Base-by-base conservation (phyloP, 2,888 invertebrate genomes). In the Ischnura elegans region DNA sequence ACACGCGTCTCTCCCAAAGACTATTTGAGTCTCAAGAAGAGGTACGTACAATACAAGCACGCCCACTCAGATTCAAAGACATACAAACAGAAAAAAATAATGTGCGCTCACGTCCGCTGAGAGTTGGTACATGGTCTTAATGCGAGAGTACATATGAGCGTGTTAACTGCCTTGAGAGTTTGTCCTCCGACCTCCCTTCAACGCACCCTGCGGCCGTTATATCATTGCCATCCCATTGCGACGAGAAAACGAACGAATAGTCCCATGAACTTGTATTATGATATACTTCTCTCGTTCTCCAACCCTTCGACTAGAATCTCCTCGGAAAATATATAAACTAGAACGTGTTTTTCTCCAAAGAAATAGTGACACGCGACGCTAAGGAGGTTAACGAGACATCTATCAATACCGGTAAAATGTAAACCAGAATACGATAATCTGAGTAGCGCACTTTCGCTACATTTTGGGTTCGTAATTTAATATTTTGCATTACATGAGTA, bases 151-250 rank as follows among this genome's bases (percentile, higher is more conserved):
- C n/a, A 61, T 76, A 76, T 76, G 36, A 10, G 76, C 16, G 76
- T 76, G 36, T 76, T 76, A 76, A 76, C 76, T 76, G 36, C 76
- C 76, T 76, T 76, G 36, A 76, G 76, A 76, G 76, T 76, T 76
- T 76, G 36, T 36, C 76, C 29, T 36, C 4, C 36, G 0, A 29
- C 29, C n/a, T 76, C 76, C 76, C 36, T 76, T 76, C 25, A 76
- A 36, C 36, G 29, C 76, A 10, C 61, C 8, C 36, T 29, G 76
- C 76, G 76, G 76, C 76, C 76, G 13, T 76, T n/a, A 13, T 36
- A 36, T 76, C 36, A 36, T 2, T 36, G 76, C 29, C 76, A 36
- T 13, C 76, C 76, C 36, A 13, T 19, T n/a, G n/a, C 10, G 36
- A 36, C 3, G 13, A 6, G 13, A 76, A 10, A 13, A 16, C 16